phyloP scores from a whole-genome alignment of 2,113 vertebrate genomes.

The Patagioenas fasciata region DNA sequence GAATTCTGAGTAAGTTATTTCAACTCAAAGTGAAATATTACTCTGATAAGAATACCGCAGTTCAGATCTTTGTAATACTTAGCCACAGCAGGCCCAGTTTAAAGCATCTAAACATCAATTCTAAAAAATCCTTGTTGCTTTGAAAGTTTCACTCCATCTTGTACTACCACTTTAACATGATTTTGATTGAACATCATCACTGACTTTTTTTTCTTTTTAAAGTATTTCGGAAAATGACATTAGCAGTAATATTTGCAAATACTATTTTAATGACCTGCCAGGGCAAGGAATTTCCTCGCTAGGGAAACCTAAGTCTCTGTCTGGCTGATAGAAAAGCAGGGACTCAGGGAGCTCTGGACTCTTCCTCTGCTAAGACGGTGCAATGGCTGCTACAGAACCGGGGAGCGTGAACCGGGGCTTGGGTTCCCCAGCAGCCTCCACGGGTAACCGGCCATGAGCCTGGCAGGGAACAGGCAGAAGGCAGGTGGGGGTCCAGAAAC shows the following conservation, averaged over 20 bases:
- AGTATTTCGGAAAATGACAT: background rate
- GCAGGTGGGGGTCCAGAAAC: background rate
- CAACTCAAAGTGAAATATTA: background rate
- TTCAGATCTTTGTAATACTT: background rate
- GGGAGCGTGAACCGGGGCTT: background rate
- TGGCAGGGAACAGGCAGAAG: background rate
- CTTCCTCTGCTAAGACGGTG: fast-evolving
- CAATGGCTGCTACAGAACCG: background rate
- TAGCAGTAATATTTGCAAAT: background rate
- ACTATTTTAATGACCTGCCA: background rate
- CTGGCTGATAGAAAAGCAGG: background rate
- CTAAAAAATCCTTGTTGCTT: background rate
- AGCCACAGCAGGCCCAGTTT: background rate
- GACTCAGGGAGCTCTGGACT: background rate
- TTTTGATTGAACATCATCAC: background rate
- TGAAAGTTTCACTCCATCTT: background rate
- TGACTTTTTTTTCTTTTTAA: background rate
- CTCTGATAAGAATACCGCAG: background rate
- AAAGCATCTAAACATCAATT: background rate
- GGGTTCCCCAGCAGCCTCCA: background rate
- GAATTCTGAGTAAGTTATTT: conserved; percentile 3
- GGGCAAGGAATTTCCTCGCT: background rate
- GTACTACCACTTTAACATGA: background rate
- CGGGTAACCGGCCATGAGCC: background rate
- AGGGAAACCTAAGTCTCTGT: background rate